Evolutionary conservation across 2,888 invertebrate genomes (phyloP), one percentile per base, ranked within the genome.

Genomic region (Leptogaster cylindrica): DNA sequence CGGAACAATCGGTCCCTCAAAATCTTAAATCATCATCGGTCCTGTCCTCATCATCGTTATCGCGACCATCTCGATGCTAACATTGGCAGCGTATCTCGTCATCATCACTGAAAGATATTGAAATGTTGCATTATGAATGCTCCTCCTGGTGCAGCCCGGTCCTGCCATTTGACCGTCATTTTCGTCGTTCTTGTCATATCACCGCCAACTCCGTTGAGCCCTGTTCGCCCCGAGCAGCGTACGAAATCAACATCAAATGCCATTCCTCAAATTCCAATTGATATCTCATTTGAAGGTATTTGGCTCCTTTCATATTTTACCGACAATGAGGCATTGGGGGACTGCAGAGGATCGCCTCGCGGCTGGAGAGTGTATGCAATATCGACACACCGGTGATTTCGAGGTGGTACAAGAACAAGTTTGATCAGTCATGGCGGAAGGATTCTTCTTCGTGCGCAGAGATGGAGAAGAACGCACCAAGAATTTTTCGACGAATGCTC

Each of bases 191-290:
- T 33, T 41, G 36, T 14, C 69, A 55, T 50, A 50, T 36, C 50
- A 14, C 2, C 16, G 25, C 10, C 65, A 27, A 27, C 5, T 25
- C 27, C 64, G 14, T 20, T 20, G 23, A 63, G 12, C 33, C 28
- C 46, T 31, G 31, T 20, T 12, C n/a, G 20, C 20, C 39, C 8
- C 18, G 44, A 50, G 36, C 39, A 48, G 67, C 58, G 67, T 55
- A 58, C 55, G 67, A 70, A 70, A 70, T 70, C 67, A 73, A 71
- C 71, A 71, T 73, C 72, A 73, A 73, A 73, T 73, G 71, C 72
- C 73, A 73, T 73, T 72, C 70, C 71, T 70, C 67, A 71, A 71
- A 73, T 73, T 72, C 73, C 73, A 73, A 71, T 73, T 73, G 73
- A 73, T 73, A 73, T 73, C 72, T 73, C 71, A 72, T 72, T 73